Percentiles rank a stretch among this genome's conserved stretches.
phyloP scores from a whole-genome alignment of 2,113 vertebrate species.

The Raphicerus campestris region DNA sequence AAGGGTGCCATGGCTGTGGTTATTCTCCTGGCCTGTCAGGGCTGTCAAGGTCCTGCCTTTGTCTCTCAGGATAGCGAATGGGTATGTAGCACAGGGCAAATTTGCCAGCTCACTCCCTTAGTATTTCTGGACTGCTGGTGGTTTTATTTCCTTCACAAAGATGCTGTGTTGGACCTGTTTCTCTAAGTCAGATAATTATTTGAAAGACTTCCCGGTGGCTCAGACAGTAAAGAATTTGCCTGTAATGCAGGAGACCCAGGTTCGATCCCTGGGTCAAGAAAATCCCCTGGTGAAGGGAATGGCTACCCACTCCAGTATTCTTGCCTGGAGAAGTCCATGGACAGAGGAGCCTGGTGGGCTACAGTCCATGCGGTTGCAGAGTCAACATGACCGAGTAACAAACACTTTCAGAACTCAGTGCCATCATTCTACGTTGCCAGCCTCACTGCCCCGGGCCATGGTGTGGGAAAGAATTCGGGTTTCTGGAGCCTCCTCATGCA shows the following conservation, averaged over 20 bases:
- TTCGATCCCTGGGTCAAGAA: not conserved
- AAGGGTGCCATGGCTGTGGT: not conserved
- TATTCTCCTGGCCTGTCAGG: not conserved
- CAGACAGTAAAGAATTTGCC: not conserved
- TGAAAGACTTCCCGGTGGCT: not conserved
- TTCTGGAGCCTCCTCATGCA: accelerated
- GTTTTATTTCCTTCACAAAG: constrained; percentile 17
- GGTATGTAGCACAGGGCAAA: not conserved
- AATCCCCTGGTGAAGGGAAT: not conserved
- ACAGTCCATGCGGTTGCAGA: not conserved
- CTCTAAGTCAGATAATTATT: not conserved
- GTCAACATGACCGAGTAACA: not conserved
- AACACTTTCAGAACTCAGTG: not conserved
- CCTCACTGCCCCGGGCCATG: not conserved
- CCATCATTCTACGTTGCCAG: not conserved
- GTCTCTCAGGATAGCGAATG: not conserved
- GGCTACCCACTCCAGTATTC: too few relatives aligned
- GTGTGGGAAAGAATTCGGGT: not conserved
- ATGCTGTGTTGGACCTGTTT: constrained; percentile 8
- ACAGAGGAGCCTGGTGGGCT: too few relatives aligned
- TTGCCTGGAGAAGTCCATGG: too few relatives aligned
- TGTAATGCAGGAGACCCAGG: not conserved
- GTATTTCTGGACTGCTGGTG: not conserved
- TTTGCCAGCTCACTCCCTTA: not conserved
- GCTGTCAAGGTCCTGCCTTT: not conserved